phyloP scores from a whole-genome alignment of 2,797 vertebrate genomes.

The Notolabrus celidotus region DNA sequence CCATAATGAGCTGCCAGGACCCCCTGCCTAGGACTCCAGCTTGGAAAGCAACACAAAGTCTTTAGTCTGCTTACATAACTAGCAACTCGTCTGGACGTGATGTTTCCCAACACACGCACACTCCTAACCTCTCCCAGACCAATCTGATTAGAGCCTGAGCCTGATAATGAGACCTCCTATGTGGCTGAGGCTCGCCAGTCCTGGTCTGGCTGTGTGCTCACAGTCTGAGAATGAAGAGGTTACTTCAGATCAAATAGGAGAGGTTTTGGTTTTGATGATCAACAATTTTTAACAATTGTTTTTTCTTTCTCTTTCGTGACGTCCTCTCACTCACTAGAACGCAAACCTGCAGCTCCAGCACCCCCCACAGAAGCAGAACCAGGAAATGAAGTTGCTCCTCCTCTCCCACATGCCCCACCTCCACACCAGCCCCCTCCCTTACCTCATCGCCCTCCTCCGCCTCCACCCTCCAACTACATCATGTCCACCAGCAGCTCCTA shows the following conservation, averaged over 20 bases:
- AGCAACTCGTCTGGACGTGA: conserved; percentile 51
- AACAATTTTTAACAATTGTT: no score
- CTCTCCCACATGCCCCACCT: conserved; percentile 90
- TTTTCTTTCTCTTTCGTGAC: no score
- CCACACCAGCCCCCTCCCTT: conserved; percentile 93
- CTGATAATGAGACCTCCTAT: conserved; percentile 68
- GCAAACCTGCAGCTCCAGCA: conserved; percentile 87
- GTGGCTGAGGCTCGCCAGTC: conserved; percentile 32
- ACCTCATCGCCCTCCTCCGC: conserved; percentile 92
- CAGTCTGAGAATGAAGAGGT: conserved; percentile 48
- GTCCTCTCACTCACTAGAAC: conserved; percentile 80
- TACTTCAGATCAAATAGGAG: conserved; percentile 8
- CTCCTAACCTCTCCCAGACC: conserved; percentile 58
- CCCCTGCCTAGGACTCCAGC: conserved; percentile 9
- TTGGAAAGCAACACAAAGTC: conserved; percentile 45
- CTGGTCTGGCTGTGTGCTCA: conserved; percentile 20
- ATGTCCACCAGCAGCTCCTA: conserved; percentile 98
- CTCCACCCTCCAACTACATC: conserved; percentile 91
- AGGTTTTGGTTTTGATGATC: not conserved
- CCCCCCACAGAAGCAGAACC: conserved; percentile 89
- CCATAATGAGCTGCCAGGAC: conserved; percentile 32
- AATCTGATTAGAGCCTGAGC: conserved; percentile 69
- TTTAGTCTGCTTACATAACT: conserved; percentile 61
- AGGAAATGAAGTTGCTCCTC: conserved; percentile 86
- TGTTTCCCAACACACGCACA: conserved; percentile 48